phyloP scores from a whole-genome alignment of 2,888 invertebrate genomes.

The Heliconius cydno region DNA sequence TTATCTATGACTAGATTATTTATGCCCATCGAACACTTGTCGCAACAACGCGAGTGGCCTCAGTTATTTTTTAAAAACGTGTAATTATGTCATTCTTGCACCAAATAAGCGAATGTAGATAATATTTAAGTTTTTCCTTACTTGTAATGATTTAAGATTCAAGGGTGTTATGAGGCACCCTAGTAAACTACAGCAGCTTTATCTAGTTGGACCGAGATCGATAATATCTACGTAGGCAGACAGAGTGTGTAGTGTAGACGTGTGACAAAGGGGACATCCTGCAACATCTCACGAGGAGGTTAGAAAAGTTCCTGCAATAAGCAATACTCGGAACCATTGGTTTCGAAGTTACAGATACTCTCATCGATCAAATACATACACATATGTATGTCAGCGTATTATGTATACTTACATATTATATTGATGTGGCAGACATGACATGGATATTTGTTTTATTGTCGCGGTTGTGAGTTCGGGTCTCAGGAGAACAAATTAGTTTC shows the following conservation, averaged over 20 bases:
- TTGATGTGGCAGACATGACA: neutral
- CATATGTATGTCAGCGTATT: neutral
- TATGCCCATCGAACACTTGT: too few relatives aligned
- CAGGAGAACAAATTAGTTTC: too few relatives aligned
- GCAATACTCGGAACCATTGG: constrained; percentile 9
- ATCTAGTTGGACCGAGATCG: neutral
- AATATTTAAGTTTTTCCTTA: too few relatives aligned
- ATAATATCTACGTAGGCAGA: neutral
- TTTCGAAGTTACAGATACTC: neutral
- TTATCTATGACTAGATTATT: too few relatives aligned
- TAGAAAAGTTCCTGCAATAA: constrained; percentile 2
- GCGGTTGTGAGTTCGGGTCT: too few relatives aligned
- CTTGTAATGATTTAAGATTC: neutral
- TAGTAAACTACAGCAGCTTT: neutral
- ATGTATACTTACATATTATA: neutral
- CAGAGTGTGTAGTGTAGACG: neutral
- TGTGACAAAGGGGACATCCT: neutral
- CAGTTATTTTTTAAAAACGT: too few relatives aligned
- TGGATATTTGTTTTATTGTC: neutral
- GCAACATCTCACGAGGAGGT: neutral
- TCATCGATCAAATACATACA: neutral
- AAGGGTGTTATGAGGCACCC: neutral
- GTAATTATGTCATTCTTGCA: too few relatives aligned
- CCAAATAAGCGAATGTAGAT: too few relatives aligned
- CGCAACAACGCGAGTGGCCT: too few relatives aligned